Conservation (phyloP, 2,797 vertebrate genomes). For the Pseudomugil gertrudae region DNA sequence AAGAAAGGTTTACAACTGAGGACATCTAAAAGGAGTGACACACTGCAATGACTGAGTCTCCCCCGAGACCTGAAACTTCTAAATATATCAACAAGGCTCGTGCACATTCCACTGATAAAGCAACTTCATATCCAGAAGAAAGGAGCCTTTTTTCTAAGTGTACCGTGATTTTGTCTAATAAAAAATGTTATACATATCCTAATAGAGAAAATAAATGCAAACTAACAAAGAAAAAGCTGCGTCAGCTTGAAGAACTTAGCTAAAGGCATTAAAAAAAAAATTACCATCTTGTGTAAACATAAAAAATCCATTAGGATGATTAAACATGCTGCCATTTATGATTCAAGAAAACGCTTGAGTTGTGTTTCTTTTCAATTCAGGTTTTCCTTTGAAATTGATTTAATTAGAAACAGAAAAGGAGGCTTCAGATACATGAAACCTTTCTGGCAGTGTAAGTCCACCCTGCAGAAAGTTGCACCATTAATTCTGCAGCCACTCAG, state of each 20-base stretch:
- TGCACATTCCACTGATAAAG: slow-evolving; percentile 40
- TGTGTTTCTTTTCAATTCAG: slow-evolving; percentile 42
- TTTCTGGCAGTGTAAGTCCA: slow-evolving; percentile 27
- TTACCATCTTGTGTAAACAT: slow-evolving; percentile 24
- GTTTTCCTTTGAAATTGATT: slow-evolving; percentile 47
- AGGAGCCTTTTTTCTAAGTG: slow-evolving; percentile 20
- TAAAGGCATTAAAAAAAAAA: slow-evolving; percentile 28
- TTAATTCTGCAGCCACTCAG: slow-evolving; percentile 57
- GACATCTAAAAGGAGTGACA: slow-evolving; percentile 59
- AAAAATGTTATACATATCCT: neutral
- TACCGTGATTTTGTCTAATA: neutral
- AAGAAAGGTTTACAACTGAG: slow-evolving; percentile 60
- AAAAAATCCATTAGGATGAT: slow-evolving; percentile 59
- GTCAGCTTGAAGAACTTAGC: slow-evolving; percentile 30
- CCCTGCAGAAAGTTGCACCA: slow-evolving; percentile 29
- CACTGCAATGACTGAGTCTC: slow-evolving; percentile 67
- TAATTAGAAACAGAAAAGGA: slow-evolving; percentile 20
- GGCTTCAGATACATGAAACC: slow-evolving; percentile 23
- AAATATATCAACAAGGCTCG: slow-evolving; percentile 67
- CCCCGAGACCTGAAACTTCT: slow-evolving; percentile 52
- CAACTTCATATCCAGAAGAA: slow-evolving; percentile 44
- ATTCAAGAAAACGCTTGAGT: slow-evolving; percentile 34
- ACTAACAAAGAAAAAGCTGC: slow-evolving; percentile 18
- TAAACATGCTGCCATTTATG: slow-evolving; percentile 39
- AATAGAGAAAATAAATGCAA: slow-evolving; percentile 8